These are phyloP conservation scores for Montipora capricornis DNA, from an alignment of 64 coral and sea anemone genomes.

Conservation along the genomic window DNA sequence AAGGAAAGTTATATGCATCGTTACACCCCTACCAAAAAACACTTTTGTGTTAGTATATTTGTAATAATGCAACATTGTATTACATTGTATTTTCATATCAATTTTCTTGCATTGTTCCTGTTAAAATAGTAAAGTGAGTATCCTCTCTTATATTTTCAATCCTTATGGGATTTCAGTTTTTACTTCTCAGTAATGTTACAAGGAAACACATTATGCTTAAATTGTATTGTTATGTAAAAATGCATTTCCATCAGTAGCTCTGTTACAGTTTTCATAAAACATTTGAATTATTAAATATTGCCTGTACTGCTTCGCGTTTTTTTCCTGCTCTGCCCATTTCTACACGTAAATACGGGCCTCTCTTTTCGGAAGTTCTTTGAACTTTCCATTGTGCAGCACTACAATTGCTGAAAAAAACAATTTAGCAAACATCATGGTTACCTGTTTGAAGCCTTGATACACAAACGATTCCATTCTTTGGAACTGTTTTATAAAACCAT, in stretches of 20 bases:
- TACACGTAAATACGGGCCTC: neutral
- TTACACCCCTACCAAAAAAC: neutral
- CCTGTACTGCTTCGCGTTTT: neutral
- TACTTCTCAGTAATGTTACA: neutral
- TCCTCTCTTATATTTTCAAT: neutral
- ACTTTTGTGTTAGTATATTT: neutral
- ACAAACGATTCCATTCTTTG: too few species aligned
- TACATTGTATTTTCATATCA: slow-evolving; percentile 12
- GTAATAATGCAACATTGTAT: slow-evolving; percentile 10
- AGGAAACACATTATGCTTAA: slow-evolving; percentile 26
- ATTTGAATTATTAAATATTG: slow-evolving; percentile 2
- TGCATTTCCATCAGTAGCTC: neutral
- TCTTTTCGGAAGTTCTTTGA: neutral
- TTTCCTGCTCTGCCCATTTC: slow-evolving; percentile 1
- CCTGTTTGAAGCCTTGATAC: too few species aligned
- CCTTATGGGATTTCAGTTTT: slow-evolving; percentile 16
- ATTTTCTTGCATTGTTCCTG: slow-evolving; percentile 4
- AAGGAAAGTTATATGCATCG: too few species aligned
- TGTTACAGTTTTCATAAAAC: slow-evolving; percentile 22
- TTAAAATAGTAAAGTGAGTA: neutral
- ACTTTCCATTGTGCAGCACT: neutral
- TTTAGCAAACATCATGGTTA: neutral
- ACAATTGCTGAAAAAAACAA: slow-evolving; percentile 13
- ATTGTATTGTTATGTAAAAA: neutral
- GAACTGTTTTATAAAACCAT: too few species aligned